Evolutionary conservation across 1,140 invertebrate genomes (phyloP), one percentile per base, ranked within the genome.

Genomic region (Listronotus bonariensis): DNA sequence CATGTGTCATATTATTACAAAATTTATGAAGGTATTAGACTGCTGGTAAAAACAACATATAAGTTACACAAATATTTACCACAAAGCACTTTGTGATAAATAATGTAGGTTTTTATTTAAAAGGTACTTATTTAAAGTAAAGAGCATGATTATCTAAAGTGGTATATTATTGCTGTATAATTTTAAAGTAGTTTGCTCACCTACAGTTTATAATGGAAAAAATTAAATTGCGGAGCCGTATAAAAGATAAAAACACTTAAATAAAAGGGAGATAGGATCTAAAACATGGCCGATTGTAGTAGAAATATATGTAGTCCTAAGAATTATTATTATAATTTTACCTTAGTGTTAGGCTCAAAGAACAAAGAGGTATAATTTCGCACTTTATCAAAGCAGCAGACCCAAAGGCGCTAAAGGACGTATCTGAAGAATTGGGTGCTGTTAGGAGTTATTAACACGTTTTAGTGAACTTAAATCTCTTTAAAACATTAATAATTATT

Each of bases 281-380:
- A 26, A 63, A 63, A 54, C 52, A 38, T 20, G 31, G 60, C 43
- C 20, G 48, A 61, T 34, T 54, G 18, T 41, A 32, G 38, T 55
- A 40, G 45, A 51, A 59, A 59, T 51, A 59, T 59, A 49, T 48
- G 46, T 48, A 48, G 51, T 43, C 42, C 17, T 43, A 17, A 12
- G 41, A 18, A 57, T 43, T 41, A 57, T 57, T 57, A 57, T 57
- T 57, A 59, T 41, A 40, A 62, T 53, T 41, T 31, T 40, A 54
- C 52, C 52, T 54, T 54, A n/a, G 40, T 54, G 52, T 42, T 40
- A 18, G 31, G 36, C 40, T 36, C 49, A 53, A 53, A 41, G 59
- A 40, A 62, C 59, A 62, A 62, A 62, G 59, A 53, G 48, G 59
- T 62, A 62, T 62, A 62, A 62, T 62, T 62, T 62, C 42, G 59